Conservation (phyloP, 2,113 vertebrate genomes). For the Muntiacus muntjak region DNA sequence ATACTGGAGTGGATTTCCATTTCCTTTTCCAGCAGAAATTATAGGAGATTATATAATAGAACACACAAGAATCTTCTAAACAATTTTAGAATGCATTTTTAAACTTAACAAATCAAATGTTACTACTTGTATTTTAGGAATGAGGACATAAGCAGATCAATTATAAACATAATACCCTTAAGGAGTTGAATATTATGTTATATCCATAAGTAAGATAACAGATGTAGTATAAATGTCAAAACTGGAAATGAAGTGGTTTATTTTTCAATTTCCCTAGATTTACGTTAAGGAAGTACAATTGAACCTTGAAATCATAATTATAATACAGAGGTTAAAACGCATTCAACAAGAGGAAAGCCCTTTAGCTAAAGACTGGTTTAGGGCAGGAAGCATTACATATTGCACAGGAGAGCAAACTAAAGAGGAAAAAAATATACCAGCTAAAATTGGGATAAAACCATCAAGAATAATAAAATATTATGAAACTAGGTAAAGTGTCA, state of each 20-base stretch:
- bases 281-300: slow-evolving; percentile 42
- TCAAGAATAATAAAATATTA: slow-evolving; percentile 8
- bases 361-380: slow-evolving; percentile 22
- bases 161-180: slow-evolving; percentile 45
- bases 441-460: background rate
- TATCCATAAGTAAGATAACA: slow-evolving; percentile 60
- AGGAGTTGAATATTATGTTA: slow-evolving; percentile 34
- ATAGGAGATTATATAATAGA: slow-evolving; percentile 13
- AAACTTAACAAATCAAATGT: slow-evolving; percentile 39
- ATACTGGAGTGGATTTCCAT: background rate
- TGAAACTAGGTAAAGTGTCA: background rate
- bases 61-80: slow-evolving; percentile 10
- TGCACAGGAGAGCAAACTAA: slow-evolving; percentile 1
- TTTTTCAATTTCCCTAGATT: slow-evolving; percentile 62
- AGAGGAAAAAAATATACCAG: slow-evolving; percentile 27
- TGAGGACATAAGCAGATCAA: background rate
- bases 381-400: background rate
- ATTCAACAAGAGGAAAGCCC: slow-evolving; percentile 16
- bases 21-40: background rate
- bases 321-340: slow-evolving; percentile 41
- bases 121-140: slow-evolving; percentile 33
- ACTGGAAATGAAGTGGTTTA: slow-evolving; percentile 47
- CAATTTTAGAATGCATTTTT: slow-evolving; percentile 17
- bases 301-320: slow-evolving; percentile 43
- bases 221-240: slow-evolving; percentile 46